These are phyloP conservation scores for Falco biarmicus DNA, from an alignment of 2,797 vertebrate species.

Conservation along the genomic window DNA sequence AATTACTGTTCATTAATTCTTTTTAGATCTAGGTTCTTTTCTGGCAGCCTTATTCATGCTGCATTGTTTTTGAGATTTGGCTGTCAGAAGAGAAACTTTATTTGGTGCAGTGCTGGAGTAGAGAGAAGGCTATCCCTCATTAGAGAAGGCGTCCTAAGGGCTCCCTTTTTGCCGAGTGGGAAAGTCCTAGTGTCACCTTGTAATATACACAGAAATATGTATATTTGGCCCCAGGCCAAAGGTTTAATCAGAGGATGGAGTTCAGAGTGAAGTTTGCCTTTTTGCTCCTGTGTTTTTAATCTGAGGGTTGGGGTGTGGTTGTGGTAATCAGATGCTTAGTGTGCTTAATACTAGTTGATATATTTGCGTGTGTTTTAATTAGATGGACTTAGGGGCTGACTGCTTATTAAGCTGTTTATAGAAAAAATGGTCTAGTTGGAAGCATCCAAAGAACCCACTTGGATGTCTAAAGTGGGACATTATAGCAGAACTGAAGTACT, in stretches of 20 bases:
- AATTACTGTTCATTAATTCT: neutral
- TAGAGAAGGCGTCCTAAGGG: neutral
- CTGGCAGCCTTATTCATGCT: neutral
- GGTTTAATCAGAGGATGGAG: neutral
- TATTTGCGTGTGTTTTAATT: neutral
- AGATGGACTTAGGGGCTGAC: neutral
- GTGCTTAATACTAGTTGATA: neutral
- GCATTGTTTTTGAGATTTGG: neutral
- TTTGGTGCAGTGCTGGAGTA: neutral
- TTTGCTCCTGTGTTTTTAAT: neutral
- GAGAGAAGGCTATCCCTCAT: neutral
- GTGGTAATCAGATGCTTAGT: neutral
- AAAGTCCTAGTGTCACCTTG: neutral
- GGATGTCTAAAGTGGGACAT: neutral
- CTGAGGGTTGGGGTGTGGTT: neutral
- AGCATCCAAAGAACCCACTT: neutral
- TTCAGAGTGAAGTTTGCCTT: neutral
- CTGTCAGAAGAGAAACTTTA: neutral
- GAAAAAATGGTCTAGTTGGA: neutral
- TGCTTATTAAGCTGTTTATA: neutral
- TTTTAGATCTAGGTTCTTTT: neutral
- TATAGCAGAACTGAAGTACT: neutral
- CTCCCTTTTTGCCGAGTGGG: neutral
- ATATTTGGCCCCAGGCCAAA: neutral
- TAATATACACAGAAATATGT: neutral